Conservation (phyloP, 2,113 vertebrate genomes). For the Apodemus speciosus region DNA sequence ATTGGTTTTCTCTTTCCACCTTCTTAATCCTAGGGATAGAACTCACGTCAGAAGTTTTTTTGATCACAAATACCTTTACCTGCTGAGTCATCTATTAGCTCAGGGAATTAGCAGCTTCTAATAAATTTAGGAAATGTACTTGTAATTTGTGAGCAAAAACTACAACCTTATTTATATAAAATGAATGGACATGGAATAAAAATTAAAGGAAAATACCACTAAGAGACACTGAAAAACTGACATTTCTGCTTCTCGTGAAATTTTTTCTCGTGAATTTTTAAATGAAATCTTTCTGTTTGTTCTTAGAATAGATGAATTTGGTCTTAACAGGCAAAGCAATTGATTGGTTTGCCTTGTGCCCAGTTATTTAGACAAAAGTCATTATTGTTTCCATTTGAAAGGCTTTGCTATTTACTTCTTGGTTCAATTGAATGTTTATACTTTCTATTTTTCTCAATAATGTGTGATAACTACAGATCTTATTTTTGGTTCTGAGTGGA, state of each 20-base stretch:
- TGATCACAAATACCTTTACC: not conserved
- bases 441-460: conserved; percentile 1
- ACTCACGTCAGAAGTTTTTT: no score
- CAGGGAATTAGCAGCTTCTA: not conserved
- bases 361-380: conserved; percentile 13
- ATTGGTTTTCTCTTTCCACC: not conserved
- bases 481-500: not conserved
- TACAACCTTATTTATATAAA: not conserved
- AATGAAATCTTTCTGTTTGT: not conserved
- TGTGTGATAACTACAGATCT: not conserved
- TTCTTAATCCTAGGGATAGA: not conserved
- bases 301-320: not conserved
- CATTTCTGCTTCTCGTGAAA: not conserved
- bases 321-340: conserved; percentile 29
- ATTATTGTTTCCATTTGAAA: not conserved
- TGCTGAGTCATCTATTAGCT: not conserved
- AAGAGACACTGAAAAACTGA: conserved; percentile 13
- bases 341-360: not conserved
- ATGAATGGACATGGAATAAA: not conserved
- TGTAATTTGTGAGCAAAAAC: not conserved
- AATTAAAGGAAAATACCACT: not conserved
- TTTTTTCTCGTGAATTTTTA: conserved; percentile 20
- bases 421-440: conserved; percentile 29
- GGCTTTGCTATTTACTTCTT: conserved; percentile 38
- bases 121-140: not conserved